Base-by-base conservation (phyloP, 2,888 invertebrate species). In the Drosophila nr. perissopoda region DNA sequence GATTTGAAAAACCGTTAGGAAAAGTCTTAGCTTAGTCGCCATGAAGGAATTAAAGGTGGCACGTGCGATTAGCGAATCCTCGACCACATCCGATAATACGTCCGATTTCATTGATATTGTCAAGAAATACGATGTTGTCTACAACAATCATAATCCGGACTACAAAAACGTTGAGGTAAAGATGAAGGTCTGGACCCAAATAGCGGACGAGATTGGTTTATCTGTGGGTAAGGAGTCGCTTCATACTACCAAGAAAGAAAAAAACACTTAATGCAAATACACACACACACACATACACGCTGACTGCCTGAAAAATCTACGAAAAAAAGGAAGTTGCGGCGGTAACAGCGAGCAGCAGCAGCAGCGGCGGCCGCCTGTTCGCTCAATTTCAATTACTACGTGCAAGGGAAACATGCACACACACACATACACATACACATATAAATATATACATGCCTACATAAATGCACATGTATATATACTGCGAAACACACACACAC, bases 61-160 rank as follows among this genome's bases (percentile, higher is more conserved):
- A 57, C 92, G 91, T 64, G 92, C 90, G 75, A 88, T 90, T 61
- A 92, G 92, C 72, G 92, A 92, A 76, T 91, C 90, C 46, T 92
- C 92, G 11, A 92, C 92, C 38, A 92, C 92, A 36, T 92, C 92
- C 59, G 93, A 93, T 78, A 93, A 92, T 68, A 93, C 93, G 38
- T 91, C 91, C 57, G 92, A 93, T 72, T 93, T 93, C 74, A 93
- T 93, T 70, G 93, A 92, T 76, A 93, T 93, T 67, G 93, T 93
- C 27, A 93, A 92, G 79, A 91, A 90, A 71, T 91, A 93, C 73
- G 92, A 93, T 77, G 91, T 93, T 56, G 92, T 93, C 58, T 93
- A 93, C 78, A 93, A 93, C 70, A 92, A 92, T 48, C 92, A 92
- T 72, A 92, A 93, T 90, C 92, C 93, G 34, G 92, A 93, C 77